Evolutionary conservation across 2,888 invertebrate species (phyloP), one percentile per base, ranked within the genome.

Genomic region (Oligia latruncula): DNA sequence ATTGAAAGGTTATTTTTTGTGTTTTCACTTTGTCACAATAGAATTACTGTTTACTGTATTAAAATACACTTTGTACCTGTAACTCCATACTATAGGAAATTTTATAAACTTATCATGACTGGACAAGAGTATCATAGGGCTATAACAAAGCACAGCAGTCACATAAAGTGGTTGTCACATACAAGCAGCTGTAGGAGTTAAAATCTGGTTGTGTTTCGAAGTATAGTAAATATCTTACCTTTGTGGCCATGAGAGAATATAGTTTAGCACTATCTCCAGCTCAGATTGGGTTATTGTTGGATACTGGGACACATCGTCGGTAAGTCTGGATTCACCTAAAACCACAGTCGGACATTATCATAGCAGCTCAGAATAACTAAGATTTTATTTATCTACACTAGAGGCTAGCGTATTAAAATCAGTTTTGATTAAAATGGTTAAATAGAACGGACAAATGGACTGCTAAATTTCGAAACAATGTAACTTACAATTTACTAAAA

Each of bases 201-300:
- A 82, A 74, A 84, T 75, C 78, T 74, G 8, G 68, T 71, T 71
- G 55, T 71, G 49, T 72, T 72, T 67, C 49, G 71, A 60, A 80
- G 49, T 73, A 72, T 65, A 71, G 40, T 55, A 46, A 71, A 65
- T 77, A 77, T 82, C 13, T 92, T 97, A 98, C 98, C 99, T 98
- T 95, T 99, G 98, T 87, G 98, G 98, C 99, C 99, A 99, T 90
- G 98, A 98, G 94, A 98, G 98, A 92, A 98, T 98, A 95, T 98
- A 99, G 91, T 98, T 98, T 92, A 98, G 97, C 86, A 99, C 98
- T 89, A 97, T 98, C 95, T 98, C 98, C 88, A 99, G 98, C 97
- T 99, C 99, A 94, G 98, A 97, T 95, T 98, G 98, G 93, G 97
- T 98, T 94, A 98, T 97, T 90, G 97, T 97, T 89, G 98, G 98